phyloP scores from a whole-genome alignment of 2,888 invertebrate genomes.

The Habroteleia sp. region DNA sequence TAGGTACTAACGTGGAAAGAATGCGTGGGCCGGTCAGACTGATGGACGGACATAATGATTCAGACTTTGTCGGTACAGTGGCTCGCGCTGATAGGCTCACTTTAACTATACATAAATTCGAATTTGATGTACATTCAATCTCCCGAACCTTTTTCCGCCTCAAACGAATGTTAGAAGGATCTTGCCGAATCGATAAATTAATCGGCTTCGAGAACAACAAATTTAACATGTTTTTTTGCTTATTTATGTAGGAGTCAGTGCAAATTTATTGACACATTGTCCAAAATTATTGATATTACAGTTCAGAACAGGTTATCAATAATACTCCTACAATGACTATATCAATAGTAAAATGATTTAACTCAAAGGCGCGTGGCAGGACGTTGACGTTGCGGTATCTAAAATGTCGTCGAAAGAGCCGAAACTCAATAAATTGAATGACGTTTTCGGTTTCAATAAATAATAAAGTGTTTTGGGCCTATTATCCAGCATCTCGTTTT shows the following conservation, averaged over 20 bases:
- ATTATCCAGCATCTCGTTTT: too few species aligned
- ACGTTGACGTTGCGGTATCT: too few species aligned
- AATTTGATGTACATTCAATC: slow-evolving; percentile 45
- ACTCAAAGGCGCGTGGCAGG: too few species aligned
- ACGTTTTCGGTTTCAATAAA: too few species aligned
- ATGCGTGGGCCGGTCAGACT: slow-evolving; percentile 72
- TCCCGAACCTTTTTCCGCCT: slow-evolving; percentile 19
- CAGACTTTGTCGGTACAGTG: slow-evolving; percentile 74
- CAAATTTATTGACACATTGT: slow-evolving; percentile 42
- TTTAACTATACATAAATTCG: slow-evolving; percentile 61
- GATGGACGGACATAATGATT: slow-evolving; percentile 76
- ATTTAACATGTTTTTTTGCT: slow-evolving; percentile 32
- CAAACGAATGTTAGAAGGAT: slow-evolving; percentile 13
- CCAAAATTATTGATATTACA: too few species aligned
- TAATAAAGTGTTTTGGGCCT: too few species aligned
- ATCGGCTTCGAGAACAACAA: slow-evolving; percentile 13
- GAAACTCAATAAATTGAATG: too few species aligned
- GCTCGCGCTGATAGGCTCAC: slow-evolving; percentile 66
- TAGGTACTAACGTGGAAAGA: slow-evolving; percentile 71
- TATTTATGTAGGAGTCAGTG: slow-evolving; percentile 16
- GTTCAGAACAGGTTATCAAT: too few species aligned
- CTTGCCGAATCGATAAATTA: slow-evolving; percentile 38
- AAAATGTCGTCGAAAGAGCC: too few species aligned
- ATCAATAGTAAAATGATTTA: too few species aligned
- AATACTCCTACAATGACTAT: too few species aligned